A percentile compares a stretch with the other conserved stretches of the same genome.
phyloP scores from a whole-genome alignment of 1,140 invertebrate genomes.

The Drosophila paulistorum region DNA sequence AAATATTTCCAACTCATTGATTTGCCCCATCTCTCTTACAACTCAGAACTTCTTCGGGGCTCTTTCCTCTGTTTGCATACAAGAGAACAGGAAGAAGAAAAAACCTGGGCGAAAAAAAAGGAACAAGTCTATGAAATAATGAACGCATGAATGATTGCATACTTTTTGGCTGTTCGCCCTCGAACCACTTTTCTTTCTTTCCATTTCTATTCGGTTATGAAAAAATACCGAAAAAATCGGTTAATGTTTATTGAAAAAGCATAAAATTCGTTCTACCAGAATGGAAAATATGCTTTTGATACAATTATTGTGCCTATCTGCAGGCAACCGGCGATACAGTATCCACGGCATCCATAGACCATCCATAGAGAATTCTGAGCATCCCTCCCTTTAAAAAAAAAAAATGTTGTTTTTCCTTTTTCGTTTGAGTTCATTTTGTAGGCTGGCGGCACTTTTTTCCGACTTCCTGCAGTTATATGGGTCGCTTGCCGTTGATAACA shows the following conservation, averaged over 20 bases:
- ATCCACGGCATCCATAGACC: constrained; percentile 51
- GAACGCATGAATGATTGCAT: constrained; percentile 76
- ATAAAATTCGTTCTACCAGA: constrained; percentile 83
- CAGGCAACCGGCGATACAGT: constrained; percentile 52
- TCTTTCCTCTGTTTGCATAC: constrained; percentile 61
- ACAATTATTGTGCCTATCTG: constrained; percentile 82
- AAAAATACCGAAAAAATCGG: constrained; percentile 82
- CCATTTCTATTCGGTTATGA: constrained; percentile 62
- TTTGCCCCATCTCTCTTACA: constrained; percentile 54
- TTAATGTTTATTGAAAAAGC: constrained; percentile 83
- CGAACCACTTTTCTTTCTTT: constrained; percentile 38
- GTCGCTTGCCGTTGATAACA: constrained; percentile 72
- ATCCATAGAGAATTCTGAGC: constrained; percentile 42
- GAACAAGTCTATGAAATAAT: constrained; percentile 30
- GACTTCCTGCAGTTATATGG: constrained; percentile 68
- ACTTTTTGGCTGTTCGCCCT: constrained; percentile 47
- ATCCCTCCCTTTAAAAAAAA: constrained; percentile 41
- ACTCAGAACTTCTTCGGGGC: constrained; percentile 28
- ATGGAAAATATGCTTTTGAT: constrained; percentile 83
- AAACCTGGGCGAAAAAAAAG: constrained; percentile 37
- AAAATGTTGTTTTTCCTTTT: constrained; percentile 56
- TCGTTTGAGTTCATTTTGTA: constrained; percentile 72
- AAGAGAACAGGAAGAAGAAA: constrained; percentile 38
- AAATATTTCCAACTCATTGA: constrained; percentile 82
- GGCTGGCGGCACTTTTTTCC: constrained; percentile 34